Percentiles rank a stretch among this genome's conserved stretches.
These are phyloP conservation scores for Vanessa tameamea DNA, from an alignment of 1,140 invertebrate species.

Conservation along the genomic window DNA sequence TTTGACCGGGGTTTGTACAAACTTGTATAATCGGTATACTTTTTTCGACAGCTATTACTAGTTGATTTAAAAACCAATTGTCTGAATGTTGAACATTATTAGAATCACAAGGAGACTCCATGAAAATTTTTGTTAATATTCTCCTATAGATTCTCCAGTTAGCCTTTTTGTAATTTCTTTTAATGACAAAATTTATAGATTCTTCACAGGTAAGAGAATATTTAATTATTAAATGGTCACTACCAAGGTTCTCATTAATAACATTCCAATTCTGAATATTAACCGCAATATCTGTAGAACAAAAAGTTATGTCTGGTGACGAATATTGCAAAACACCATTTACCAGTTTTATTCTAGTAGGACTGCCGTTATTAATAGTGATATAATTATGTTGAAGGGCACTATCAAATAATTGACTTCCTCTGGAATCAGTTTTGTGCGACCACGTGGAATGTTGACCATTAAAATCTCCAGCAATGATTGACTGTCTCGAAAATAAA, in stretches of 20 bases:
- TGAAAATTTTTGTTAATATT: constrained; percentile 3
- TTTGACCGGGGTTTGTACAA: neutral
- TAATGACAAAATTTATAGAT: neutral
- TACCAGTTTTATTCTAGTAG: constrained; percentile 31
- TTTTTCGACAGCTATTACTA: constrained; percentile 13
- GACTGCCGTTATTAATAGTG: no score
- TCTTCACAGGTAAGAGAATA: constrained; percentile 7
- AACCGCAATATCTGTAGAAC: constrained; percentile 12
- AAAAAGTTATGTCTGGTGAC: constrained; percentile 6
- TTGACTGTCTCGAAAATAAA: no score
- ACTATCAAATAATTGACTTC: no score
- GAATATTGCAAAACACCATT: constrained; percentile 7
- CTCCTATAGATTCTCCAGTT: constrained; percentile 19
- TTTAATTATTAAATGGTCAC: constrained; percentile 20
- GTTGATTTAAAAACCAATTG: constrained; percentile 20
- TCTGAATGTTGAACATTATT: constrained; percentile 9
- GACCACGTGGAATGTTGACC: no score
- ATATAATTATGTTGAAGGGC: no score
- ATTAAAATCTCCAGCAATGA: no score
- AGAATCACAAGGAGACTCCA: neutral
- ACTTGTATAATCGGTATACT: constrained; percentile 11
- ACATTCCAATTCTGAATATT: constrained; percentile 8
- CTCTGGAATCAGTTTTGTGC: no score
- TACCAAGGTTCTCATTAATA: constrained; percentile 17
- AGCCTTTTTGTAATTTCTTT: constrained; percentile 21